phyloP scores from a whole-genome alignment of 2,113 vertebrate species.

The Anhinga rufa region DNA sequence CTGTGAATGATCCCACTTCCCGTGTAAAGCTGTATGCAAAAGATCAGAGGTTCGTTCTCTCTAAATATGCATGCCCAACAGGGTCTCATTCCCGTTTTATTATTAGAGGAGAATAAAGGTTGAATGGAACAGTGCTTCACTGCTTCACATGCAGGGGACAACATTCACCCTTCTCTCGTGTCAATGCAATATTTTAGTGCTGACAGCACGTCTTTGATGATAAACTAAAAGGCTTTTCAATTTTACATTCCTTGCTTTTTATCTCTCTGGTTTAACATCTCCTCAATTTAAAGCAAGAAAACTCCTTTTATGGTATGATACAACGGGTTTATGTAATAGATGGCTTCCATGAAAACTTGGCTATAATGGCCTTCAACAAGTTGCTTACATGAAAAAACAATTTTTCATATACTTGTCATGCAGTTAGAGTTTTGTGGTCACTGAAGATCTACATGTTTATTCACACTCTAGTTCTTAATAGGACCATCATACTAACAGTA shows the following conservation, averaged over 20 bases:
- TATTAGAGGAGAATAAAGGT: background rate
- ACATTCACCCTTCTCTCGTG: background rate
- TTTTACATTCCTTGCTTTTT: background rate
- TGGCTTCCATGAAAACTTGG: background rate
- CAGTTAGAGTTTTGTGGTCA: constrained; percentile 4
- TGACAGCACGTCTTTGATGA: background rate
- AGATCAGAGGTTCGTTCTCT: background rate
- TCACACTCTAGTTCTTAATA: background rate
- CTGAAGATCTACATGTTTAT: constrained; percentile 18
- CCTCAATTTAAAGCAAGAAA: background rate
- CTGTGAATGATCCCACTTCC: background rate
- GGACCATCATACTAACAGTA: background rate
- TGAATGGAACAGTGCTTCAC: background rate
- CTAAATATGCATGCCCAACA: background rate
- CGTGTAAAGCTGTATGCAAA: background rate
- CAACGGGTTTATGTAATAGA: background rate
- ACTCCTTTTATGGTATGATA: background rate
- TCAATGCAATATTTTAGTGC: fast-evolving
- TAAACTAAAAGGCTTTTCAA: background rate
- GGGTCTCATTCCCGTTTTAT: background rate
- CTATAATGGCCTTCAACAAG: background rate
- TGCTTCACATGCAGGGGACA: background rate
- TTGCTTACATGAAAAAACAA: background rate
- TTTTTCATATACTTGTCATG: background rate
- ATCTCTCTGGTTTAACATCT: background rate